Conservation (phyloP, 92 coral and sea anemone species). For the Porites lobata region DNA sequence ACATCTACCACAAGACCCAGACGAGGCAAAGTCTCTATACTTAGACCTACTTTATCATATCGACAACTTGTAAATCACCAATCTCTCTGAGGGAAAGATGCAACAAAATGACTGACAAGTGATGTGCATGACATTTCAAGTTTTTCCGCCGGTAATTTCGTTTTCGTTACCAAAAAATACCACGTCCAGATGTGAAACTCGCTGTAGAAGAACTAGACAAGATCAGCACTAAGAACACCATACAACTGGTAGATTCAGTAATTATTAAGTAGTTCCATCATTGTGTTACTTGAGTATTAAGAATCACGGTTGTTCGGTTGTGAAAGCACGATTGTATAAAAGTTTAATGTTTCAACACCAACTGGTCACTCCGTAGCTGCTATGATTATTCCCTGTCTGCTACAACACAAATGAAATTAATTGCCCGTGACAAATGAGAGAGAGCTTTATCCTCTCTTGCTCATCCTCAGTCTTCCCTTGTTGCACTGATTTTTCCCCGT, state of each 20-base stretch:
- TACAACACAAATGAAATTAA: no score
- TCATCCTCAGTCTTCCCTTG: no score
- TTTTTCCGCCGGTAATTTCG: not conserved
- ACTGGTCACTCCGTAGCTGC: no score
- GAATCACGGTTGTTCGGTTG: not conserved
- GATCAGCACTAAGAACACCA: not conserved
- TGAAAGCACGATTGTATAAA: no score
- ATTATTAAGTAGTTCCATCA: not conserved
- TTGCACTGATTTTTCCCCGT: no score
- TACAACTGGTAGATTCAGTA: not conserved
- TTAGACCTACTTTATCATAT: slow-evolving; percentile 6
- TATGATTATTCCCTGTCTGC: no score
- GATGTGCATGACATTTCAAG: not conserved
- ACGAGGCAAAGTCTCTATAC: slow-evolving; percentile 21
- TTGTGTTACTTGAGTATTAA: not conserved
- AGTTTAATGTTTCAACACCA: no score
- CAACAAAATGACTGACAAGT: not conserved
- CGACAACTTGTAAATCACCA: not conserved
- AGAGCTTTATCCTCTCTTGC: no score
- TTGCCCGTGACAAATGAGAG: no score
- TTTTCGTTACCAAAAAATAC: not conserved
- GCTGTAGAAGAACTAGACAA: not conserved
- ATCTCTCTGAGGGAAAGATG: slow-evolving; percentile 2
- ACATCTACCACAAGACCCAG: slow-evolving; percentile 21
- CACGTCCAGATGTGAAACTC: not conserved